Evolutionary conservation across 2,113 vertebrate species (phyloP), one percentile per base, ranked within the genome.

Genomic region (Rhabdornis inornatus): DNA sequence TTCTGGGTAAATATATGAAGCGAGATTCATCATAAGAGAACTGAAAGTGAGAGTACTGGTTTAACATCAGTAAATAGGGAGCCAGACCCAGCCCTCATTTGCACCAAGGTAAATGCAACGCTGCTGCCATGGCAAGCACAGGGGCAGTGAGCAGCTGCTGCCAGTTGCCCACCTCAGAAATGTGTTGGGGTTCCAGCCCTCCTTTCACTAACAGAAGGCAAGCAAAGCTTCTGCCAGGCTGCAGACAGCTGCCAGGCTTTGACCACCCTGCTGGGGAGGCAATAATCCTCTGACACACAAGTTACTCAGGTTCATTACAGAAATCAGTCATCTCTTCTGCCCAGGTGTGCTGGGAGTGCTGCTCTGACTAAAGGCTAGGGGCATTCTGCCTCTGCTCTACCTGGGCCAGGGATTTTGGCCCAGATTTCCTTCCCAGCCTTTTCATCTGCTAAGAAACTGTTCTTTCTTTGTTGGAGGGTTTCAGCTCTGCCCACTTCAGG

Each of bases 101-200:
- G 59, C 63, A 16, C 15, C 0, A 1, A 70, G 31, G 19, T 21
- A 52, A 84, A 61, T 1, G 33, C 30, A 60, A 9, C 0, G 0
- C 20, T 5, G 8, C 70, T 6, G 55, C 60, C 13, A 4, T 2
- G 13, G 42, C 60, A 28, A 87, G 86, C 5, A 0, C 45, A 30
- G 25, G 45, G 40, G 15, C 42, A 59, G 63, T 22, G 44, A 87
- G 63, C 77, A 55, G 63, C 50, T 5, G 3, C 78, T 74, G 61
- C 65, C 3, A 7, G 23, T 33, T 87, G 63, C 45, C 59, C 59
- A 39, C 50, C 55, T 69, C 64, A 3, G 3, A 83, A 68, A 61
- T 5, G 2, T 5, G 12, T 5, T 69, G 40, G 45, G 45, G 42
- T 68, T 78, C 70, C 88, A 78, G 84, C 45, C 39, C 55, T 89